Base-by-base conservation (phyloP, 1,140 invertebrate genomes). In the Diabrotica undecimpunctata region DNA sequence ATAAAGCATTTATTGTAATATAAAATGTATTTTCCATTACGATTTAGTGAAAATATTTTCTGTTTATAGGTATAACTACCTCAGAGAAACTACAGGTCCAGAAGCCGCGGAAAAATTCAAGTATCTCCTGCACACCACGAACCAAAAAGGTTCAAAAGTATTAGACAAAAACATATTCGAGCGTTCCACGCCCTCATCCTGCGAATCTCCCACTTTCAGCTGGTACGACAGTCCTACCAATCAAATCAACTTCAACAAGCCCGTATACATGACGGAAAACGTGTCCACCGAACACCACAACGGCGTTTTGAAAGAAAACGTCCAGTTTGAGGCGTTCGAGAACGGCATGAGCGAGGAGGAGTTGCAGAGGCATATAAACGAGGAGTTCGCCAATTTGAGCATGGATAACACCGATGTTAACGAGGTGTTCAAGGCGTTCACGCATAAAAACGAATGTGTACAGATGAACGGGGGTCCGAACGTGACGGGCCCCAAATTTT, bases 71-170 rank as follows among this genome's bases (percentile, higher is more conserved):
- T 79, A 79, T 55, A 77, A 75, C n/a, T 80, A 80, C 66, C 61
- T 83, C 5, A 59, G 79, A 41, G 78, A 81, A 51, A 78, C 73
- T n/a, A 74, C 74, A 46, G 80, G 79, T 5, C 55, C 70, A 7
- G 77, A 79, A 51, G 70, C 72, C 56, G 79, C 78, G 0, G 75
- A 74, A 59, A 79, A 78, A 62, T 81, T 80, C 65, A 77, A 79
- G 57, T 69, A 78, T 59, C 67, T 79, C n/a, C 70, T 77, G 9
- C 68, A 75, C 52, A 71, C 75, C 35, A 75, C 68, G 12, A 72
- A 72, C 52, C 70, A 72, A 55, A 73, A 75, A 58, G 66, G 66
- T 2, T 61, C 61, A 6, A 67, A 66, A 51, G 65, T 63, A 10
- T 60, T 65, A 37, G 66, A 70, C 63, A 64, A 58, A 12, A 67